Conservation (phyloP, 2,113 vertebrate species). For the Saccopteryx leptura region DNA sequence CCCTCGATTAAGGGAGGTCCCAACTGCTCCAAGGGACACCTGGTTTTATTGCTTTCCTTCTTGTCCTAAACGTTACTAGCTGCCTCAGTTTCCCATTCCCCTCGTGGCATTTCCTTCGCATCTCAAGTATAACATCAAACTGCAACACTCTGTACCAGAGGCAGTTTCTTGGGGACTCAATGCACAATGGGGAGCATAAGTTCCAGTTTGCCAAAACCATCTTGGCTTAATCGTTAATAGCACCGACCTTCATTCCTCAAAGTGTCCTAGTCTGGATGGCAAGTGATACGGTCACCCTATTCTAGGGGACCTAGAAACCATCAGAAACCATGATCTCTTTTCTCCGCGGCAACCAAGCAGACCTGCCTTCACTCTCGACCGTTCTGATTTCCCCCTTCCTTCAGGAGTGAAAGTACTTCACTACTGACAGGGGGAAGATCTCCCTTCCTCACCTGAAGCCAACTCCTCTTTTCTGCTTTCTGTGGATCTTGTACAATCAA, state of each 20-base stretch:
- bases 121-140: background rate
- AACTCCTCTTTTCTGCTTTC: background rate
- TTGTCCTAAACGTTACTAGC: background rate
- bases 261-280: background rate
- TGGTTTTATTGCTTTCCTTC: background rate
- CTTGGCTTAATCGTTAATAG: background rate
- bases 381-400: background rate
- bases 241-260: background rate
- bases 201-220: background rate
- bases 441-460: background rate
- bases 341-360: background rate
- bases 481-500: background rate
- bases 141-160: background rate
- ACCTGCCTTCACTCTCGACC: background rate
- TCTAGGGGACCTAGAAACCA: background rate
- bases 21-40: background rate
- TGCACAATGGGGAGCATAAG: background rate
- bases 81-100: background rate
- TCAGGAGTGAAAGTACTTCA: background rate
- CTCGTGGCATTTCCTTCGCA: background rate
- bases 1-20: background rate
- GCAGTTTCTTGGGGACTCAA: background rate
- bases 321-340: background rate
- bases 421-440: background rate
- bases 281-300: background rate